phyloP scores from a whole-genome alignment of 1,140 invertebrate genomes.

The Physella acuta region DNA sequence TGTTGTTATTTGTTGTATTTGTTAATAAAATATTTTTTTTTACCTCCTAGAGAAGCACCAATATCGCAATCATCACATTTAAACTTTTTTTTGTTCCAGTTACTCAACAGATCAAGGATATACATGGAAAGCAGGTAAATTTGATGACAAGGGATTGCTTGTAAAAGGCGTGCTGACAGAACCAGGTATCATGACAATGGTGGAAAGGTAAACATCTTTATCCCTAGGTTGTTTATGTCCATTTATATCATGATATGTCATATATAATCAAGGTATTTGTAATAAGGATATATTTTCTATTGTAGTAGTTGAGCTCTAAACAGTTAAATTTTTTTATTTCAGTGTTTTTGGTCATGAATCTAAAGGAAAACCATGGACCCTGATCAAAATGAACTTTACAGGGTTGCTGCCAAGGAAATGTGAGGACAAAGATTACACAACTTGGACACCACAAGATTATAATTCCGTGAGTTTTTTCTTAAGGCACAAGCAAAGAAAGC shows the following conservation, averaged over 20 bases:
- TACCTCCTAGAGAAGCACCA: no score
- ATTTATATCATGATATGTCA: not conserved
- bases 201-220: constrained; percentile 42
- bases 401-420: constrained; percentile 66
- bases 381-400: constrained; percentile 77
- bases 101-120: constrained; percentile 86
- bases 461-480: constrained; percentile 18
- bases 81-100: constrained; percentile 28
- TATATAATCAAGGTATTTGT: no score
- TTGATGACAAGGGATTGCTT: constrained; percentile 67
- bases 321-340: no score
- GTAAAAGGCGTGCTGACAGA: constrained; percentile 89
- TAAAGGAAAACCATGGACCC: constrained; percentile 80
- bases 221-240: not conserved
- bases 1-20: not conserved
- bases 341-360: constrained; percentile 83
- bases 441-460: constrained; percentile 38
- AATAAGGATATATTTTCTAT: no score
- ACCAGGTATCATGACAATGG: constrained; percentile 65
- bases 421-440: constrained; percentile 32
- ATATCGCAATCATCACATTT: not conserved
- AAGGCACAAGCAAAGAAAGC: not conserved
- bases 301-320: no score
- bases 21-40: no score
- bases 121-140: constrained; percentile 73